Conservation (phyloP, 1,140 invertebrate species). For the Goniozus legneri region DNA sequence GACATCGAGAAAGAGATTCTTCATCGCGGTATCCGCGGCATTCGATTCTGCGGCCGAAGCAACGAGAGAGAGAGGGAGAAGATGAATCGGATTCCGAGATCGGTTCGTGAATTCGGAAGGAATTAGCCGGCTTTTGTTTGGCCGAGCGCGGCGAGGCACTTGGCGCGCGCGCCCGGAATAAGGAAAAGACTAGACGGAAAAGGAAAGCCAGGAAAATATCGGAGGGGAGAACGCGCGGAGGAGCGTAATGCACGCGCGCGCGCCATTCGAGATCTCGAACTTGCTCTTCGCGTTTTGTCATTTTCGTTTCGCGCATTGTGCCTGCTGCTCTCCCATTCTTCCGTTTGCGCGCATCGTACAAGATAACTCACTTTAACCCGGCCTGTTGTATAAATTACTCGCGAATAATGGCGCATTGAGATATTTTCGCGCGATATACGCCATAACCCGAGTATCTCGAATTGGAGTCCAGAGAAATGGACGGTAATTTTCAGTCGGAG, state of each 20-base stretch:
- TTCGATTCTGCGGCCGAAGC: too few species aligned
- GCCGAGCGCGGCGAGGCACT: constrained; percentile 11
- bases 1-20: too few species aligned
- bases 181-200: constrained; percentile 8
- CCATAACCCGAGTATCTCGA: too few species aligned
- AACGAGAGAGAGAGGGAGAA: too few species aligned
- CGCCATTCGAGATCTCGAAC: constrained; percentile 26
- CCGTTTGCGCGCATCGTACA: constrained; percentile 9
- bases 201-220: constrained; percentile 9
- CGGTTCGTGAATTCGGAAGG: too few species aligned
- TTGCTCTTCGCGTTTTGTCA: constrained; percentile 23
- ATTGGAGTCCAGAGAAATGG: too few species aligned
- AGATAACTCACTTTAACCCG: constrained; percentile 43
- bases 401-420: constrained; percentile 40
- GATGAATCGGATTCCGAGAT: too few species aligned
- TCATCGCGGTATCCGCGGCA: constrained; percentile 7
- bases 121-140: too few species aligned
- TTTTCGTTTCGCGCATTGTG: constrained; percentile 32
- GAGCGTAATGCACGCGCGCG: constrained; percentile 32
- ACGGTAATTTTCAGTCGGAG: too few species aligned
- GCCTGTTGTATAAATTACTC: constrained; percentile 38
- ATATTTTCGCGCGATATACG: too few species aligned
- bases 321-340: constrained; percentile 6
- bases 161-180: neutral
- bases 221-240: constrained; percentile 21